These are phyloP conservation scores for Chymomyza caudatula DNA, from an alignment of 2,888 invertebrate species.

Conservation along the genomic window DNA sequence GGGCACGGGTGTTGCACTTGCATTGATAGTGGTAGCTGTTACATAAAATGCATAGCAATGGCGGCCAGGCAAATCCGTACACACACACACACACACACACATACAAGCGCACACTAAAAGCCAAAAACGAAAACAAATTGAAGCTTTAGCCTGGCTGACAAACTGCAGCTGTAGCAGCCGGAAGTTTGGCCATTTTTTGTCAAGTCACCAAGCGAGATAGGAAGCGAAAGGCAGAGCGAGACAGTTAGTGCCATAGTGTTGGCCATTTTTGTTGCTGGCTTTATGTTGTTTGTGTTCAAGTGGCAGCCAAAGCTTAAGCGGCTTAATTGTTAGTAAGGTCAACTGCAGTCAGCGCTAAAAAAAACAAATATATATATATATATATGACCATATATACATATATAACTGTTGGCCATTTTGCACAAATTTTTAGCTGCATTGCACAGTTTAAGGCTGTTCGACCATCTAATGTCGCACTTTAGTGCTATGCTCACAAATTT, in stretches of 20 bases:
- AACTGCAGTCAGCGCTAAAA: conserved; percentile 32
- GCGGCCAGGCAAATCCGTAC: conserved; percentile 9
- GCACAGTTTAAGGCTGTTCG: background rate
- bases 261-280: background rate
- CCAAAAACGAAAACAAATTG: conserved; percentile 52
- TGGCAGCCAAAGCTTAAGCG: conserved; percentile 46
- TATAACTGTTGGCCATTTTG: background rate
- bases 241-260: background rate
- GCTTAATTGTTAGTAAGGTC: conserved; percentile 69
- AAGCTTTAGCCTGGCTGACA: conserved; percentile 59
- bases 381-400: background rate
- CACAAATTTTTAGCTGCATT: background rate
- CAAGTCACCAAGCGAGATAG: background rate
- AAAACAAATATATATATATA: conserved; percentile 11
- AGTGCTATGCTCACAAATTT: conserved; percentile 38
- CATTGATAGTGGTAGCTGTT: conserved; percentile 31
- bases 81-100: background rate
- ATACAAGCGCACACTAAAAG: conserved; percentile 12
- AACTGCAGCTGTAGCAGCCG: conserved; percentile 61
- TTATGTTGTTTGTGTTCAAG: background rate
- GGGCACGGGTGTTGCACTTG: background rate
- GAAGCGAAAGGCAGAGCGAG: background rate
- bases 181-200: conserved; percentile 58
- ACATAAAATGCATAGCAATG: conserved; percentile 61
- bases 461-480: conserved; percentile 1